Evolutionary conservation across 1,140 invertebrate species (phyloP).

Genomic region (Drosophila simulans): DNA sequence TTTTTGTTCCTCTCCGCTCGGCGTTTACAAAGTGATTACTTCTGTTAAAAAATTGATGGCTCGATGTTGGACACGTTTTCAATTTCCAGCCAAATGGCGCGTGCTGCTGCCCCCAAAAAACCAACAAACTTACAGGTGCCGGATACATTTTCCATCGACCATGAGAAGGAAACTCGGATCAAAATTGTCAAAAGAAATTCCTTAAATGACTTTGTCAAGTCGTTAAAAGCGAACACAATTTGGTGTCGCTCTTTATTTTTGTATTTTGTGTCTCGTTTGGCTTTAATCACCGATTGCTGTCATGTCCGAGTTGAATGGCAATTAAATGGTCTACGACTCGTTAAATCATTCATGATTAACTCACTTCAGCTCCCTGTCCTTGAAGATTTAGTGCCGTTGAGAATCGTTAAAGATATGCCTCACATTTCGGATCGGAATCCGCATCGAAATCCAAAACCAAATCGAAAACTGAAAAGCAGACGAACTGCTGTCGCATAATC

Average conservation of each 20-base stretch:
- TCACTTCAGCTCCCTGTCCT: slow-evolving; percentile 65
- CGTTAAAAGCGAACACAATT: slow-evolving; percentile 55
- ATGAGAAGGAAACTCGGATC: slow-evolving; percentile 17
- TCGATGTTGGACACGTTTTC: slow-evolving; percentile 83
- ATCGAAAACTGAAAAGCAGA: slow-evolving; percentile 26
- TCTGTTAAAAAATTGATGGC: slow-evolving; percentile 83
- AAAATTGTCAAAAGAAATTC: slow-evolving; percentile 63
- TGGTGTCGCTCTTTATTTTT: slow-evolving; percentile 29
- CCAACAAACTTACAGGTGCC: slow-evolving; percentile 39
- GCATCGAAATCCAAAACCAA: slow-evolving; percentile 7
- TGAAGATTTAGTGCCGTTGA: slow-evolving; percentile 73
- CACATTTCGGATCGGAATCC: slow-evolving; percentile 14
- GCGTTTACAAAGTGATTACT: slow-evolving; percentile 84
- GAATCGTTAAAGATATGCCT: slow-evolving; percentile 66
- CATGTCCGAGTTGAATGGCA: slow-evolving; percentile 58
- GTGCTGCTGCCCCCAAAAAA: slow-evolving; percentile 5
- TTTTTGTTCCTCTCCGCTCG: slow-evolving; percentile 31
- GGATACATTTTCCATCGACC: slow-evolving; percentile 27
- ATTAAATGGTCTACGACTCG: slow-evolving; percentile 71
- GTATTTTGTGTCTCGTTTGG: slow-evolving; percentile 27
- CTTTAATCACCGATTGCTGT: slow-evolving; percentile 60
- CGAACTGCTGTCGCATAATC: slow-evolving; percentile 70
- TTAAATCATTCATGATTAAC: slow-evolving; percentile 79
- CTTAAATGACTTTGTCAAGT: slow-evolving; percentile 61
- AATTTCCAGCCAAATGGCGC: slow-evolving; percentile 67